phyloP scores from a whole-genome alignment of 2,888 invertebrate species.

The Ypsolopha sequella region DNA sequence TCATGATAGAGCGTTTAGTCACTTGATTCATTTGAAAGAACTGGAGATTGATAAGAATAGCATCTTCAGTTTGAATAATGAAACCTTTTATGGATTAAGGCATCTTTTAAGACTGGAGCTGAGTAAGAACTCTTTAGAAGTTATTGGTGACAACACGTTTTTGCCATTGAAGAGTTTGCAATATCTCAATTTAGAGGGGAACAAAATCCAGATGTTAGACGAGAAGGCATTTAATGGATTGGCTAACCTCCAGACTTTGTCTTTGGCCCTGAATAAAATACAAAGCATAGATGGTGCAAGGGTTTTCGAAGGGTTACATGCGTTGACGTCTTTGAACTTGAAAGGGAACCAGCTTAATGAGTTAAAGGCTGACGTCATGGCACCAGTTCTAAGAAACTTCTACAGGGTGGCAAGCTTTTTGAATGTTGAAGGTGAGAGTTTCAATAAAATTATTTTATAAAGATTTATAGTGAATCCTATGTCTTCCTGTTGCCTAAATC shows the following conservation, averaged over 20 bases:
- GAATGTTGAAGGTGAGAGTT: slow-evolving; percentile 45
- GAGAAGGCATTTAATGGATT: slow-evolving; percentile 53
- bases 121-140: slow-evolving; percentile 78
- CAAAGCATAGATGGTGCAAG: slow-evolving; percentile 35
- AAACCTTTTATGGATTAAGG: slow-evolving; percentile 80
- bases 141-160: slow-evolving; percentile 84
- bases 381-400: slow-evolving; percentile 44
- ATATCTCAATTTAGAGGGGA: slow-evolving; percentile 43
- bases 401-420: slow-evolving; percentile 31
- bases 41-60: slow-evolving; percentile 83
- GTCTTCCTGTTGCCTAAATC: background rate
- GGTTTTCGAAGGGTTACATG: slow-evolving; percentile 35
- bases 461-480: background rate
- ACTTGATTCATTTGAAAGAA: slow-evolving; percentile 76
- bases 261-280: slow-evolving; percentile 44
- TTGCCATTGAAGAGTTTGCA: slow-evolving; percentile 35
- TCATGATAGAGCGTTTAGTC: slow-evolving; percentile 86
- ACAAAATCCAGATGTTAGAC: slow-evolving; percentile 59
- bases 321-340: slow-evolving; percentile 35
- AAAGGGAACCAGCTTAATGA: slow-evolving; percentile 42
- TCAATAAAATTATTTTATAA: background rate
- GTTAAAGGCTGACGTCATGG: slow-evolving; percentile 36
- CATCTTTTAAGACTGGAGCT: slow-evolving; percentile 78
- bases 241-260: slow-evolving; percentile 30
- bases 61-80: slow-evolving; percentile 79